Evolutionary conservation across 2,113 vertebrate species (phyloP).

Genomic region (Sebastes fasciatus): DNA sequence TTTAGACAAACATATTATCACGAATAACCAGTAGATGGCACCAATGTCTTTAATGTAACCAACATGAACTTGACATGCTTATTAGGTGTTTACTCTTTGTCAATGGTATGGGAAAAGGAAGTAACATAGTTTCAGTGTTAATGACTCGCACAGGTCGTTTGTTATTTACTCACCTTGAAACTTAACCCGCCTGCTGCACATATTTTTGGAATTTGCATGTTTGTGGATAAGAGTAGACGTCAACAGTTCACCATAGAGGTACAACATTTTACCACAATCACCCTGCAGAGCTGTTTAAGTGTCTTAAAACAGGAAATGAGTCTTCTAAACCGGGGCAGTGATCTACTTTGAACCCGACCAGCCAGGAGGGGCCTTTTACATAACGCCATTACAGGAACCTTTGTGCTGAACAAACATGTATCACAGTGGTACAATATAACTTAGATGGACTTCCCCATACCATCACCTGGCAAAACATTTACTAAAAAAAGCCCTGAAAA

Average conservation of each 20-base stretch:
- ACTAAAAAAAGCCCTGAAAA: background rate
- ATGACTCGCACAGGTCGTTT: background rate
- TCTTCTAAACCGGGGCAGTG: background rate
- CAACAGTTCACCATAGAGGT: background rate
- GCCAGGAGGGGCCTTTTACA: background rate
- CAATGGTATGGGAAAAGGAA: background rate
- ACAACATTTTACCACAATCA: background rate
- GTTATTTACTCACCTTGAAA: background rate
- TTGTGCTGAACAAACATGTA: background rate
- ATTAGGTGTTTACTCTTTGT: fast-evolving
- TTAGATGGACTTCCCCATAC: background rate
- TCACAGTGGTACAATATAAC: background rate
- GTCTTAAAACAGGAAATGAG: conserved; percentile 44
- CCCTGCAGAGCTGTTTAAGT: background rate
- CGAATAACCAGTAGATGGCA: conserved; percentile 29
- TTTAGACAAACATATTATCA: background rate
- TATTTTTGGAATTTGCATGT: conserved; percentile 6
- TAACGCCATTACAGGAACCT: conserved; percentile 9
- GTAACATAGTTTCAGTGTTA: background rate
- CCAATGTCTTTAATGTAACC: background rate
- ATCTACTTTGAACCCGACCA: conserved; percentile 9
- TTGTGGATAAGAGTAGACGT: background rate
- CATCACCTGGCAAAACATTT: background rate
- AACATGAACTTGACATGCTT: fast-evolving
- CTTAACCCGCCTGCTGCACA: background rate